Conservation (phyloP, 2,113 vertebrate genomes). For the Gambusia affinis region DNA sequence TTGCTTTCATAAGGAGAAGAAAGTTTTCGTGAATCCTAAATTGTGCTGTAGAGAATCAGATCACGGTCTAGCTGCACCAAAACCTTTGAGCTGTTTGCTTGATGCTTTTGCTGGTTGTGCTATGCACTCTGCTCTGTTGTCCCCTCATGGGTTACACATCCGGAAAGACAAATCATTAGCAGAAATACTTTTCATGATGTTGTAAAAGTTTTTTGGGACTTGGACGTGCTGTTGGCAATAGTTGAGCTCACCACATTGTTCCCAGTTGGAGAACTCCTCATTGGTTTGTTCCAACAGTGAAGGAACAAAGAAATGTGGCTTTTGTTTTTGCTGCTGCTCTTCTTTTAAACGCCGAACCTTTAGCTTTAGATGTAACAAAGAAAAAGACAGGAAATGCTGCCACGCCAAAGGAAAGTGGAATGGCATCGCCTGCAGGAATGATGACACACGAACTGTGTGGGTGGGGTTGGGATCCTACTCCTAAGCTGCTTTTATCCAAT, state of each 20-base stretch:
- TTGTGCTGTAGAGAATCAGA: neutral
- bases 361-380: slow-evolving; percentile 42
- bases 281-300: slow-evolving; percentile 40
- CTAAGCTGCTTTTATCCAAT: neutral
- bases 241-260: slow-evolving; percentile 36
- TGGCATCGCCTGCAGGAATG: slow-evolving; percentile 30
- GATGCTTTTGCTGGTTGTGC: slow-evolving; percentile 25
- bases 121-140: slow-evolving; percentile 7
- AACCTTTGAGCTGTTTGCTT: slow-evolving; percentile 18
- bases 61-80: neutral
- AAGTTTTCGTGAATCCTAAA: too few species aligned
- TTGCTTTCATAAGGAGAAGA: too few species aligned
- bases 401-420: slow-evolving; percentile 30
- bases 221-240: neutral
- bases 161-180: slow-evolving; percentile 30
- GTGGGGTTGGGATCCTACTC: neutral
- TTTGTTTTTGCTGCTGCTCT: slow-evolving; percentile 59
- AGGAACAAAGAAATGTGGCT: slow-evolving; percentile 41
- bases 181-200: neutral
- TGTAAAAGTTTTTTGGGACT: neutral
- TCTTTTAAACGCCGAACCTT: slow-evolving; percentile 17
- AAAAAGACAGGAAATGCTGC: slow-evolving; percentile 67
- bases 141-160: slow-evolving; percentile 21
- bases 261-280: slow-evolving; percentile 1
- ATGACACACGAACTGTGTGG: slow-evolving; percentile 10